Conservation (phyloP, 2,888 invertebrate species). For the Charanyca ferruginea region DNA sequence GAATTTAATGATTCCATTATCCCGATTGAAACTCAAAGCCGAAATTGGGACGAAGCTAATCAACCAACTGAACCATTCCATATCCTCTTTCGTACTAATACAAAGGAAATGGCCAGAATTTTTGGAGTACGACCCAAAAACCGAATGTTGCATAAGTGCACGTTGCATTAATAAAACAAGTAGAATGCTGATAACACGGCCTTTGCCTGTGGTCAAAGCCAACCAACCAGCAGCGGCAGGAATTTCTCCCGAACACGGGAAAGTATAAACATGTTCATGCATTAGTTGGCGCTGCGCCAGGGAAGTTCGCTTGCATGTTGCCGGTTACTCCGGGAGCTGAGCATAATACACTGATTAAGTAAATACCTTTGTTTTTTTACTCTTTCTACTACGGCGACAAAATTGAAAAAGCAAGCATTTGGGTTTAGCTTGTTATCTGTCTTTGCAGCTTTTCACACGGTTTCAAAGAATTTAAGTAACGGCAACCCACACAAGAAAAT, state of each 20-base stretch:
- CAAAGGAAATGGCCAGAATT: constrained; percentile 30
- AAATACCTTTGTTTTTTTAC: constrained; percentile 58
- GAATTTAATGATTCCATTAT: constrained; percentile 33
- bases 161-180: constrained; percentile 62
- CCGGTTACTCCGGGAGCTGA: constrained; percentile 41
- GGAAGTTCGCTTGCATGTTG: constrained; percentile 56
- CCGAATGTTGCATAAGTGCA: constrained; percentile 45
- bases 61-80: constrained; percentile 17
- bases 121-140: constrained; percentile 31
- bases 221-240: constrained; percentile 47
- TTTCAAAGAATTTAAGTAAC: constrained; percentile 22
- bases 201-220: constrained; percentile 64
- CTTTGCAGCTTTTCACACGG: constrained; percentile 44
- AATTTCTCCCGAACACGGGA: constrained; percentile 59
- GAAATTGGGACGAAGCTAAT: constrained; percentile 32
- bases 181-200: constrained; percentile 61
- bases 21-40: constrained; percentile 23
- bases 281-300: constrained; percentile 65
- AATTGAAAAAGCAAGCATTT: constrained; percentile 55
- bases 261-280: constrained; percentile 63
- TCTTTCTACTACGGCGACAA: constrained; percentile 33
- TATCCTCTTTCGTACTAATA: constrained; percentile 15
- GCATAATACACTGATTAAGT: constrained; percentile 63
- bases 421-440: constrained; percentile 51
- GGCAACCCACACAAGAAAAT: not conserved